A percentile compares a stretch with the other conserved stretches of the same genome.
Evolutionary conservation across 1,140 invertebrate genomes (phyloP).

Genomic region (Andricus grossulariae): DNA sequence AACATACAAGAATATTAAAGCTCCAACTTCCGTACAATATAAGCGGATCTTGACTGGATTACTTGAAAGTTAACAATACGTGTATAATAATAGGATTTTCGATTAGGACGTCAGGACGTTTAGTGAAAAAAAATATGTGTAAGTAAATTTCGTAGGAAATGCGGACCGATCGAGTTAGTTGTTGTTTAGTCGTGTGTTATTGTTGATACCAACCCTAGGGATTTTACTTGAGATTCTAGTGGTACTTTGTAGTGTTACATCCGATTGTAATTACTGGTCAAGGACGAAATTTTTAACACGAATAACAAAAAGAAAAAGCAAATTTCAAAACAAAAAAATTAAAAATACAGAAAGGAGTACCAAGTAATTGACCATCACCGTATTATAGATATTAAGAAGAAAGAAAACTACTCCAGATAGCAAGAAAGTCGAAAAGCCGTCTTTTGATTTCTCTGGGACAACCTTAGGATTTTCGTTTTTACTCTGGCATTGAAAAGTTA

Average conservation of each 20-base stretch:
- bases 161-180: slow-evolving; percentile 64
- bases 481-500: slow-evolving; percentile 11
- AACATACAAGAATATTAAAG: slow-evolving; percentile 41
- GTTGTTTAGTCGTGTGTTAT: slow-evolving; percentile 64
- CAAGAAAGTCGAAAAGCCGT: background rate
- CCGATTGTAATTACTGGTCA: slow-evolving; percentile 44
- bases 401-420: slow-evolving; percentile 32
- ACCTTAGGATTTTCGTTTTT: background rate
- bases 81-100: slow-evolving; percentile 32
- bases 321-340: slow-evolving; percentile 47
- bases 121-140: slow-evolving; percentile 41
- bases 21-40: slow-evolving; percentile 22
- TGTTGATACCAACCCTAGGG: slow-evolving; percentile 66
- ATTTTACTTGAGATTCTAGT: slow-evolving; percentile 71
- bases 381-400: slow-evolving; percentile 35
- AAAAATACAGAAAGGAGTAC: slow-evolving; percentile 31
- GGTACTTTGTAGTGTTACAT: slow-evolving; percentile 61
- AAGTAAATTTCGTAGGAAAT: slow-evolving; percentile 59
- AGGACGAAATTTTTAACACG: slow-evolving; percentile 24
- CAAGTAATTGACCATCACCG: slow-evolving; percentile 24
- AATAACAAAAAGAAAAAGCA: slow-evolving; percentile 56
- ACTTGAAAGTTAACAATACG: slow-evolving; percentile 9
- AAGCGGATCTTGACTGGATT: slow-evolving; percentile 15
- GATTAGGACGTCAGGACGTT: slow-evolving; percentile 32
- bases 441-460: background rate